Evolutionary conservation across 2,888 invertebrate genomes (phyloP).

Genomic region (Agriopis aurantiaria): DNA sequence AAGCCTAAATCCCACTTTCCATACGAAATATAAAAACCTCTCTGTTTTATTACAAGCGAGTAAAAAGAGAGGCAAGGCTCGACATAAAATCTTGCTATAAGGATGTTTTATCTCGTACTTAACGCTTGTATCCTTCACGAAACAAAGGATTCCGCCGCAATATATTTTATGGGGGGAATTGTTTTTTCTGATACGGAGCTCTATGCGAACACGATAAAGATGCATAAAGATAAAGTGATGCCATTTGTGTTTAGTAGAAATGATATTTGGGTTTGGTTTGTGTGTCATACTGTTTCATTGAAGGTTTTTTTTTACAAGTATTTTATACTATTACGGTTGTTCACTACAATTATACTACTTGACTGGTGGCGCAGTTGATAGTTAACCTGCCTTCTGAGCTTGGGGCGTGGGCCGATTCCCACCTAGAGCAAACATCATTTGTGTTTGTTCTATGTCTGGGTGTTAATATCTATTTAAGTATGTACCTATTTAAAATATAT

Average conservation of each 20-base stretch:
- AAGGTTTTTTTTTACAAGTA: not conserved
- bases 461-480: no score
- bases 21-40: conserved; percentile 34
- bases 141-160: conserved; percentile 49
- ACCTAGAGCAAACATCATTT: no score
- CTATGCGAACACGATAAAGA: conserved; percentile 42
- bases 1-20: conserved; percentile 25
- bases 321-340: not conserved
- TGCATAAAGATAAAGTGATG: conserved; percentile 33
- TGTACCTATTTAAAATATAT: no score
- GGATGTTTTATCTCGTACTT: conserved; percentile 56
- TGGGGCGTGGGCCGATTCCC: no score
- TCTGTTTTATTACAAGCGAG: conserved; percentile 33
- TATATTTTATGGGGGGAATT: conserved; percentile 48
- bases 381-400: no score
- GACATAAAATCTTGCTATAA: conserved; percentile 57
- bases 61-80: conserved; percentile 50
- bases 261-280: conserved; percentile 26
- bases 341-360: no score
- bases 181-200: conserved; percentile 48
- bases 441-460: no score
- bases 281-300: not conserved
- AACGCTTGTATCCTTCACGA: conserved; percentile 45
- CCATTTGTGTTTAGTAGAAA: conserved; percentile 23
- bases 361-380: no score